Conservation (phyloP, 1,140 invertebrate genomes). For the Mycetomoellerius zeteki region DNA sequence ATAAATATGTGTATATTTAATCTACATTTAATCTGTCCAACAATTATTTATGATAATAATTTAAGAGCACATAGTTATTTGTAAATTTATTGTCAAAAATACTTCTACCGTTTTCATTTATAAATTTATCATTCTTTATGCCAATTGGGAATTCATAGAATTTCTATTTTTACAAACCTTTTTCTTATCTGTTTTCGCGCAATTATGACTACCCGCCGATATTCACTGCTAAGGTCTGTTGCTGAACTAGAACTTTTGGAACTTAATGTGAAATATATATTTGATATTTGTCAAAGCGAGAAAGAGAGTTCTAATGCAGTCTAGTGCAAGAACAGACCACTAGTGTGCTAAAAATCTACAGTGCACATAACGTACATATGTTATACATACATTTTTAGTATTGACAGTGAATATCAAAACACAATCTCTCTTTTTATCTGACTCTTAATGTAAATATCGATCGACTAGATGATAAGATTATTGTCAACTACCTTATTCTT, state of each 20-base stretch:
- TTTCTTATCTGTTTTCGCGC: neutral
- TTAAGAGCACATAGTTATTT: constrained; percentile 48
- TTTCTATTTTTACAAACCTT: neutral
- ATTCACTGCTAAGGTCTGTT: neutral
- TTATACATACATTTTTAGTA: neutral
- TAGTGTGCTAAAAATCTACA: neutral
- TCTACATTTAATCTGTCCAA: neutral
- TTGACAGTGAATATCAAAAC: neutral
- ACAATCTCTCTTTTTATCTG: neutral
- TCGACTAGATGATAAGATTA: constrained; percentile 31
- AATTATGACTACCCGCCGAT: neutral
- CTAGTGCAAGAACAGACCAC: too few species aligned
- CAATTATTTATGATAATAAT: constrained; percentile 6
- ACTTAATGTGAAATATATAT: too few species aligned
- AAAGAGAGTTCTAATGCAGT: too few species aligned
- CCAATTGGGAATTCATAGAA: neutral
- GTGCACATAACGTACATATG: neutral
- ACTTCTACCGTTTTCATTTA: neutral
- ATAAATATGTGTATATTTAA: neutral
- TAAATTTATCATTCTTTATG: neutral
- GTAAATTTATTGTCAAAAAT: neutral
- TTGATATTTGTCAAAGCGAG: neutral
- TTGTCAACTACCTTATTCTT: neutral
- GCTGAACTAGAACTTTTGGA: too few species aligned
- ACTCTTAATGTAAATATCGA: constrained; percentile 1